Evolutionary conservation across 2,797 vertebrate genomes (phyloP).

Genomic region (Psittacula echo): DNA sequence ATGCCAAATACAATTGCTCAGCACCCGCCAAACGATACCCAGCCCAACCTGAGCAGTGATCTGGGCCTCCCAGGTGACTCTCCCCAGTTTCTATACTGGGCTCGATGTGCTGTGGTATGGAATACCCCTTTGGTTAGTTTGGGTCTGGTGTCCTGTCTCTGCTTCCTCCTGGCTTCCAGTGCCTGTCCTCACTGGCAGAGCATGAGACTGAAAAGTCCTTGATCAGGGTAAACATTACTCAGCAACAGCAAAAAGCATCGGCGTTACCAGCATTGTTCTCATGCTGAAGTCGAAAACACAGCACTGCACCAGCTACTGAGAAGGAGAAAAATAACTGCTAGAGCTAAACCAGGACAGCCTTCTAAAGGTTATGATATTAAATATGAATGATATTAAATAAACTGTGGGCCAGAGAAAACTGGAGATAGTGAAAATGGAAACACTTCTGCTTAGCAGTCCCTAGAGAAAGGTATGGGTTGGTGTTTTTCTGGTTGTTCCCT

Average conservation of each 20-base stretch:
- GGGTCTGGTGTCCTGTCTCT: too few relatives aligned
- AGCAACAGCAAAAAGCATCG: background rate
- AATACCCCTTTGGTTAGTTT: too few relatives aligned
- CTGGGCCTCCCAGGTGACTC: too few relatives aligned
- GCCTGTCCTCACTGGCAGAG: background rate
- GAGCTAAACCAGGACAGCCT: background rate
- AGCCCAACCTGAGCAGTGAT: too few relatives aligned
- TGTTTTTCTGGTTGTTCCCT: background rate
- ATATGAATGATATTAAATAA: background rate
- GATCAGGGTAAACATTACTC: background rate
- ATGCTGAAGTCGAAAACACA: background rate
- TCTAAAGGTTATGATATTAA: background rate
- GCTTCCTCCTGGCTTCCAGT: background rate
- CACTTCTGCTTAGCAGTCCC: background rate
- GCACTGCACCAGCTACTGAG: background rate
- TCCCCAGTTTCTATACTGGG: too few relatives aligned
- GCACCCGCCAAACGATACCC: too few relatives aligned
- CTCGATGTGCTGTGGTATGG: too few relatives aligned
- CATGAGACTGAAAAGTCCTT: background rate
- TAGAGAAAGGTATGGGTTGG: background rate
- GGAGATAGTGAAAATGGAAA: background rate
- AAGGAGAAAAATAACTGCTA: background rate
- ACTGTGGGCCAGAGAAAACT: background rate
- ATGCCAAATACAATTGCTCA: too few relatives aligned
- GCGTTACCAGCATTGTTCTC: background rate